phyloP scores from a whole-genome alignment of 1,140 invertebrate genomes.

The Colletes gigas region DNA sequence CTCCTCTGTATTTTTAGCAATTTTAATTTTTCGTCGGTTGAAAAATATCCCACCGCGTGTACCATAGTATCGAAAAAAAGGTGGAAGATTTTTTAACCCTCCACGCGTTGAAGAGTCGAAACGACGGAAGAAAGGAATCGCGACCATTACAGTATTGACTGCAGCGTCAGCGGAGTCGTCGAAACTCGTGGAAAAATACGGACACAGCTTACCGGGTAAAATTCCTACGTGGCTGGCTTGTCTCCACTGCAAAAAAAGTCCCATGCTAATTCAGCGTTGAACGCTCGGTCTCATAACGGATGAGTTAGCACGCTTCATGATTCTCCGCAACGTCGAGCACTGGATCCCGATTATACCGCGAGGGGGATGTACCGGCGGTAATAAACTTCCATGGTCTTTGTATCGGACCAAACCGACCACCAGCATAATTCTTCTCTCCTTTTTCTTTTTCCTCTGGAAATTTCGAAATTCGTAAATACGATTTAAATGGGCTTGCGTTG shows the following conservation, averaged over 20 bases:
- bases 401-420: not conserved
- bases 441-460: not conserved
- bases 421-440: not conserved
- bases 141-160: not conserved
- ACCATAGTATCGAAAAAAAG: too few relatives aligned
- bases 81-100: too few relatives aligned
- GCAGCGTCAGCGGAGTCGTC: not conserved
- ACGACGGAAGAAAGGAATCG: not conserved
- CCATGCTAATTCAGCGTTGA: slow-evolving; percentile 46
- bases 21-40: too few relatives aligned
- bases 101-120: too few relatives aligned
- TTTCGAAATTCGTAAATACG: too few relatives aligned
- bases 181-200: slow-evolving; percentile 65
- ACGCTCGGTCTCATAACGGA: slow-evolving; percentile 33
- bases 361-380: slow-evolving; percentile 6
- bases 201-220: slow-evolving; percentile 65
- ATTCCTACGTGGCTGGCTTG: slow-evolving; percentile 63
- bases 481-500: too few relatives aligned
- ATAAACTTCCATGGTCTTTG: slow-evolving; percentile 24
- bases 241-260: slow-evolving; percentile 43
- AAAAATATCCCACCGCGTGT: too few relatives aligned
- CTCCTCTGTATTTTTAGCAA: too few relatives aligned
- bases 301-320: slow-evolving; percentile 36
- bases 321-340: slow-evolving; percentile 28
- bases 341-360: slow-evolving; percentile 13